Conservation (phyloP, 37 sponge, comb jelly and placozoan genomes). For the Crambe crambe region DNA sequence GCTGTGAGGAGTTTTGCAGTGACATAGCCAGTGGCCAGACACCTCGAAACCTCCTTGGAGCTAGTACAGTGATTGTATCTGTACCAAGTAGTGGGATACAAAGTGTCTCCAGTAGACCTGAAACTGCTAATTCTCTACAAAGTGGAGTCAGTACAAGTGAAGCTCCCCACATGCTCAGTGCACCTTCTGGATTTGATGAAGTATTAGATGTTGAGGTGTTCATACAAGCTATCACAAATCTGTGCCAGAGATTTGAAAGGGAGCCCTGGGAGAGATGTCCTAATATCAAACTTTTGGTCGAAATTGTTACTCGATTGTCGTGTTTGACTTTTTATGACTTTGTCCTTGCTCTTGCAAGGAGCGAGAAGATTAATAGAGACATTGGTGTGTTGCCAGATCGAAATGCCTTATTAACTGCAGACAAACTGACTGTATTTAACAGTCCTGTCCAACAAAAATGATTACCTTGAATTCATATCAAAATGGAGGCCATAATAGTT, state of each 20-base stretch:
- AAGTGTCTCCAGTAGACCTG: background rate
- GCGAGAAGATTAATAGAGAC: conserved; percentile 25
- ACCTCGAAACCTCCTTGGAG: background rate
- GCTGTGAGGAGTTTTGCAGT: conserved; percentile 18
- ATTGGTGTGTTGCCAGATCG: conserved; percentile 52
- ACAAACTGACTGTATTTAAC: background rate
- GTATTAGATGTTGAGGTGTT: conserved; percentile 5
- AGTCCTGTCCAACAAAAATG: background rate
- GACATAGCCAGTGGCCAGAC: conserved; percentile 3
- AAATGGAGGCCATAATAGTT: too few relatives aligned
- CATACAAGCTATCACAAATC: conserved; percentile 7
- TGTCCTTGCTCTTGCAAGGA: conserved; percentile 21
- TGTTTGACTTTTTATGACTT: conserved; percentile 14
- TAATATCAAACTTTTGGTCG: conserved; percentile 10
- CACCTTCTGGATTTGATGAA: background rate
- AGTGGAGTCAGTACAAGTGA: background rate
- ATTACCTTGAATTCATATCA: background rate
- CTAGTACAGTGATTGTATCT: conserved; percentile 25
- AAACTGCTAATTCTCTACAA: background rate
- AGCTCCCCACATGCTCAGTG: too few relatives aligned
- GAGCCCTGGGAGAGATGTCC: conserved; percentile 49
- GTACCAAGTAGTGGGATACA: conserved; percentile 2
- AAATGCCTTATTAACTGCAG: background rate
- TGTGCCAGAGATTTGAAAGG: conserved; percentile 18
- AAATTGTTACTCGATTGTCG: conserved; percentile 2